Evolutionary conservation across 2,113 vertebrate species (phyloP), one percentile per base, ranked within the genome.

Genomic region (Thryonomys swinderianus): DNA sequence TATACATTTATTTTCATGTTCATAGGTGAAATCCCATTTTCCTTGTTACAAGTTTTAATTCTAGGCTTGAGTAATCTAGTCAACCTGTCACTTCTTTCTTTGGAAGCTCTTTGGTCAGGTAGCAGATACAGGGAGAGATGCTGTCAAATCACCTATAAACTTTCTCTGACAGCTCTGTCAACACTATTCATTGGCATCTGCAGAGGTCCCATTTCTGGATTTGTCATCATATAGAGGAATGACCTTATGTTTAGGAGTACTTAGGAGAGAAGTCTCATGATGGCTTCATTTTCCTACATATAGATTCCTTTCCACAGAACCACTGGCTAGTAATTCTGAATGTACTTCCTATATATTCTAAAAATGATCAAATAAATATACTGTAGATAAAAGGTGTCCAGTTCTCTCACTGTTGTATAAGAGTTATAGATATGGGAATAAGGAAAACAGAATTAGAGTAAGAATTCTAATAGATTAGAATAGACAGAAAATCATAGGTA

Each of bases 401-500:
- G 30, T 55, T 81, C 79, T 80, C 34, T 93, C 55, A 71, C 48
- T 32, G 53, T 40, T 34, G 23, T 21, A 80, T 25, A 80, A 87
- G n/a, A 87, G 45, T 81, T 42, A 88, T 6, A 45, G 42, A 69
- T 64, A 83, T 32, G 4, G 48, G 64, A 64, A 88, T n/a, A 93
- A 9, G 17, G n/a, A 83, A 94, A 34, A 83, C 2, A 62, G n/a
- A 73, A 78, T 93, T 88, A 84, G 59, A 7, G 17, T 67, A 67
- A 37, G 32, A 83, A 94, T 69, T 76, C 30, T 45, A 93, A 93
- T 62, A 88, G 37, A 90, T 67, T 45, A 67, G 12, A 76, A 84
- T 17, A 34, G 84, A 82, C 18, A 81, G 34, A 79, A 51, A 76
- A 48, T 51, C 30, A 48, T 13, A 76, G 73, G 32, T 51, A 3